Evolutionary conservation across 2,113 vertebrate genomes (phyloP), one percentile per base, ranked within the genome.

Genomic region (Orthonyx spaldingii): DNA sequence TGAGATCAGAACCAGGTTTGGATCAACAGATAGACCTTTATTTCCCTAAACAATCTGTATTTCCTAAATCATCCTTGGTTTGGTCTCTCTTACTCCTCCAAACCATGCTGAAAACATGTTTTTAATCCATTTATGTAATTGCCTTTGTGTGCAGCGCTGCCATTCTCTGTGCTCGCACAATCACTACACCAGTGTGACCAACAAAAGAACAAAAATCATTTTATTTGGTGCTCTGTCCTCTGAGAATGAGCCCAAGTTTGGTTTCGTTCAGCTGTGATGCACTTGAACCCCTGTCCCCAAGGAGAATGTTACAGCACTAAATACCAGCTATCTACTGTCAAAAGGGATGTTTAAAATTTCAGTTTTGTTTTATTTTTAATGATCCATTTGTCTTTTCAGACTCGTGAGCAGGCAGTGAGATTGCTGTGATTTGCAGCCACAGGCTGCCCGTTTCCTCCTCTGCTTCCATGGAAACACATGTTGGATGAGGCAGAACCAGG

Each of bases 401-500:
- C 66, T 83, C 4, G 0, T 88, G 63, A 94, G 74, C 94, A 85
- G 49, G 76, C 83, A 74, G 57, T 11, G 78, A 80, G 69, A 56
- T 65, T 89, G 75, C 81, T 94, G 82, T 87, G 96, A 96, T 95
- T 95, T 86, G 89, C 89, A 89, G 91, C 94, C 76, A 8, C 91
- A 60, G 87, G 87, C 93, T 96, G 89, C 94, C 95, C 1, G 3
- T 76, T 91, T 50, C 87, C 52, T 76, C 87, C 80, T 93, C 81
- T 95, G 96, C 95, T 96, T 96, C 96, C 95, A 96, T 97, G 96
- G 96, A 96, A 97, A 96, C 95, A 92, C 30, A 13, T 47, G 52
- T 77, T 89, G 91, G 92, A 84, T 89, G 86, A 94, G n/a, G 41
- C 12, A 4, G 93, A 95, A 76, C n/a, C 46, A 72, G 87, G 69